Percentiles rank a stretch among this genome's conserved stretches.
These are phyloP conservation scores for Cistogaster globosa DNA, from an alignment of 2,888 invertebrate genomes.

Conservation along the genomic window DNA sequence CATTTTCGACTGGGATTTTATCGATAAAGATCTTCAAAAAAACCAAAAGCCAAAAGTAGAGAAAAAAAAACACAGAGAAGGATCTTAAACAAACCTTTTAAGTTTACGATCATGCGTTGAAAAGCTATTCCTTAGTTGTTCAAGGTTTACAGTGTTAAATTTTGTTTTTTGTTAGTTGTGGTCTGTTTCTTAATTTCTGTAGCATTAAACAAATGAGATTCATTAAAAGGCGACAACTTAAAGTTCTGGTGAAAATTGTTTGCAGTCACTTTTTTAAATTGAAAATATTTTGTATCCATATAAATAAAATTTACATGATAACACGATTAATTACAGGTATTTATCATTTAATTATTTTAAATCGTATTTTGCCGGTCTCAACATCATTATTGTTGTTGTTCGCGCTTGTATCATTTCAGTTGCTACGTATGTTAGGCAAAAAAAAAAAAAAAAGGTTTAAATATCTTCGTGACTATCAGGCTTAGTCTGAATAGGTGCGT, in stretches of 20 bases:
- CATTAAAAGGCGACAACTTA: conserved; percentile 81
- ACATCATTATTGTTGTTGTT: conserved; percentile 38
- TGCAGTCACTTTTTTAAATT: conserved; percentile 79
- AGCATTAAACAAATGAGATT: conserved; percentile 77
- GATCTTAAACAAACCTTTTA: conserved; percentile 68
- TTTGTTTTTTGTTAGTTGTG: conserved; percentile 51
- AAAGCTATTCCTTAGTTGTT: conserved; percentile 41
- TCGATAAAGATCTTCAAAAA: conserved; percentile 80
- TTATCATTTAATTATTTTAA: conserved; percentile 81
- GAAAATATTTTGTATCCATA: conserved; percentile 78
- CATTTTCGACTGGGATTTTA: conserved; percentile 61
- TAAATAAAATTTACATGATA: conserved; percentile 80
- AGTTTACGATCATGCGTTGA: conserved; percentile 3
- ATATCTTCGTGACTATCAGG: background rate
- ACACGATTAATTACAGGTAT: conserved; percentile 78
- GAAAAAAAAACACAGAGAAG: conserved; percentile 73
- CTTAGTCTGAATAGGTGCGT: background rate
- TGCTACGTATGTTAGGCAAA: background rate
- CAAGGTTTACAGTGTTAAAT: conserved; percentile 44
- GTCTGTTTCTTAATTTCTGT: conserved; percentile 73
- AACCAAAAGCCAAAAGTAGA: background rate
- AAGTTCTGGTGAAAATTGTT: conserved; percentile 82
- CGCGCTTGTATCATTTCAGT: background rate
- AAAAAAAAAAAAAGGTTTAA: background rate
- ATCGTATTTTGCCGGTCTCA: conserved; percentile 55